Evolutionary conservation across 1,140 invertebrate genomes (phyloP).

Genomic region (Aradophagus sp.): DNA sequence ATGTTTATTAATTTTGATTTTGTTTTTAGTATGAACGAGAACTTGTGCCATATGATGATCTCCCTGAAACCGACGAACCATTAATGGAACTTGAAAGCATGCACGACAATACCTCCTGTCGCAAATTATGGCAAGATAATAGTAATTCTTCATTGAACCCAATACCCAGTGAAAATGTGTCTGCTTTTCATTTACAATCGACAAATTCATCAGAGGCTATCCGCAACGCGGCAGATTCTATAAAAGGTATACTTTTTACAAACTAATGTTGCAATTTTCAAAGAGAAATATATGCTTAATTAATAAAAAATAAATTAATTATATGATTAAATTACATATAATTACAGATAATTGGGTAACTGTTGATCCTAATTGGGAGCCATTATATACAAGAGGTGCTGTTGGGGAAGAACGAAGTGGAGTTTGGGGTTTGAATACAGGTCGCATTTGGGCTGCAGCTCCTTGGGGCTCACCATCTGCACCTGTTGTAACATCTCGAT

Average conservation of each 20-base stretch:
- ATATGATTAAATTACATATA: neutral
- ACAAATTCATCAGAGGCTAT: constrained; percentile 58
- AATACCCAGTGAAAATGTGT: constrained; percentile 52
- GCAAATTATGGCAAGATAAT: constrained; percentile 65
- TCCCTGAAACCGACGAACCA: constrained; percentile 70
- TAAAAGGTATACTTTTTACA: constrained; percentile 62
- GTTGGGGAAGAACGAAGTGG: constrained; percentile 72
- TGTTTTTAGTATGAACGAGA: constrained; percentile 66
- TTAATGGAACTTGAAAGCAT: constrained; percentile 68
- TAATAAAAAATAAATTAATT: neutral
- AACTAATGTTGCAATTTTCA: too few species aligned
- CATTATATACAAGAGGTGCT: constrained; percentile 70
- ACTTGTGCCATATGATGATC: constrained; percentile 70
- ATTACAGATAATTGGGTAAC: constrained; percentile 68
- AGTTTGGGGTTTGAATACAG: constrained; percentile 71
- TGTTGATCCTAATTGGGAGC: constrained; percentile 74
- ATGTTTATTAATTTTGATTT: constrained; percentile 3
- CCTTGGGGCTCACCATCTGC: constrained; percentile 71
- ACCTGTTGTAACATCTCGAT: constrained; percentile 56
- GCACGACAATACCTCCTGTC: constrained; percentile 61
- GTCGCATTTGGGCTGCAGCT: constrained; percentile 71
- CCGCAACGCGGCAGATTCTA: constrained; percentile 55
- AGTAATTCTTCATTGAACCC: constrained; percentile 58
- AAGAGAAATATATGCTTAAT: too few species aligned
- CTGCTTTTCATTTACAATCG: constrained; percentile 55